A percentile compares a stretch with the other conserved stretches of the same genome.
phyloP scores from a whole-genome alignment of 2,797 vertebrate species.

The Cuniculus paca region DNA sequence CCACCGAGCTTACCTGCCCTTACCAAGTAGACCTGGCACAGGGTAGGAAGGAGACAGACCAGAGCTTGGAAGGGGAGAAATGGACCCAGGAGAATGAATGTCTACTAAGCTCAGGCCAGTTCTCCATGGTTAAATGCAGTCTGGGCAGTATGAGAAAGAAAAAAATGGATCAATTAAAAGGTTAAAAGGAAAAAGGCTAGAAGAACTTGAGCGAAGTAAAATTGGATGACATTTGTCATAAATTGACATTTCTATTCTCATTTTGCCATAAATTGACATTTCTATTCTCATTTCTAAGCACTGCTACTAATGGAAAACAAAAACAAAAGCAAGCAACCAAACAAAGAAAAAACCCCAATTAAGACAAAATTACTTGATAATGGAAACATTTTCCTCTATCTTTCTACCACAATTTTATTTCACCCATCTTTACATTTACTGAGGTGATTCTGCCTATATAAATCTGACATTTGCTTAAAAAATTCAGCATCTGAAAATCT shows the following conservation, averaged over 20 bases:
- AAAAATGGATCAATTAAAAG: neutral
- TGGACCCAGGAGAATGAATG: fast-evolving
- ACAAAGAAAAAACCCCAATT: neutral
- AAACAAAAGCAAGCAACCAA: neutral
- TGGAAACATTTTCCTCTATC: neutral
- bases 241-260: neutral
- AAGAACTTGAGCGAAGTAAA: neutral
- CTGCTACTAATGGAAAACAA: neutral
- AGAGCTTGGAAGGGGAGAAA: neutral
- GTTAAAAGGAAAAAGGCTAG: neutral
- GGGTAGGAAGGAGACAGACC: neutral
- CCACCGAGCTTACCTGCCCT: neutral
- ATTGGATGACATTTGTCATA: neutral
- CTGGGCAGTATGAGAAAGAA: neutral
- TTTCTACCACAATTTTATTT: conserved; percentile 13
- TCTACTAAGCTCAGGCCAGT: neutral
- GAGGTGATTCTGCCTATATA: neutral
- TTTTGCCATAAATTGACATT: neutral
- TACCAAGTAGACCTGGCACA: neutral
- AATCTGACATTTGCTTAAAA: neutral
- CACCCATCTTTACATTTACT: neutral
- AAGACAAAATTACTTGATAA: neutral
- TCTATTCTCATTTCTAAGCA: neutral
- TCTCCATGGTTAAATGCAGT: neutral
- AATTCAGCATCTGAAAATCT: neutral